Conservation (phyloP, 2,113 vertebrate species). For the Cervus canadensis region DNA sequence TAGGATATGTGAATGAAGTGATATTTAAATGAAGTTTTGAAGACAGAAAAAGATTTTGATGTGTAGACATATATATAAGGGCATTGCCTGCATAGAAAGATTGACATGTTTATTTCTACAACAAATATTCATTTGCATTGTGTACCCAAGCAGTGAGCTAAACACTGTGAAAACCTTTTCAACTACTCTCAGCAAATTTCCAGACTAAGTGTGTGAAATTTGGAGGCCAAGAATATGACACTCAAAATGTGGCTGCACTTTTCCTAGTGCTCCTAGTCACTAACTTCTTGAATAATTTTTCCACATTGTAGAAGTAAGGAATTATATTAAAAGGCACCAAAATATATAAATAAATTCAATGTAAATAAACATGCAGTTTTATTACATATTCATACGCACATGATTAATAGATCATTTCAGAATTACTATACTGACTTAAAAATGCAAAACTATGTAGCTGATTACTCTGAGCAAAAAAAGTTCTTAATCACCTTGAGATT, state of each 20-base stretch:
- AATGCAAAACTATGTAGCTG: not conserved
- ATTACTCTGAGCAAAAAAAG: not conserved
- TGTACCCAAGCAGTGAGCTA: not conserved
- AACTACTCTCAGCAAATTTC: not conserved
- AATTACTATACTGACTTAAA: not conserved
- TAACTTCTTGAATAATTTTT: constrained; percentile 1
- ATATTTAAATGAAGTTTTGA: constrained; percentile 7
- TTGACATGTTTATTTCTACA: not conserved
- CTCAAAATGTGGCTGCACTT: not conserved
- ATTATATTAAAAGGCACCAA: not conserved
- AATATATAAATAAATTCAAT: not conserved
- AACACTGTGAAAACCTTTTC: not conserved
- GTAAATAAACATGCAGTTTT: not conserved
- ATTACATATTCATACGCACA: not conserved
- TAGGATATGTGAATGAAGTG: not conserved
- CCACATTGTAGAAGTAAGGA: not conserved
- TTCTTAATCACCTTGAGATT: not conserved
- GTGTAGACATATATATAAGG: not conserved
- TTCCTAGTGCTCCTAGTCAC: not conserved
- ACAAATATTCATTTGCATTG: not conserved
- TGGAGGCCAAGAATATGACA: not conserved
- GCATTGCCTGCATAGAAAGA: not conserved
- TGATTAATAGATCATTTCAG: not conserved
- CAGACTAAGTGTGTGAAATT: not conserved
- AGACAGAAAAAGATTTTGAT: not conserved